These are phyloP conservation scores for Sardina pilchardus DNA, from an alignment of 2,113 vertebrate species.

Conservation along the genomic window DNA sequence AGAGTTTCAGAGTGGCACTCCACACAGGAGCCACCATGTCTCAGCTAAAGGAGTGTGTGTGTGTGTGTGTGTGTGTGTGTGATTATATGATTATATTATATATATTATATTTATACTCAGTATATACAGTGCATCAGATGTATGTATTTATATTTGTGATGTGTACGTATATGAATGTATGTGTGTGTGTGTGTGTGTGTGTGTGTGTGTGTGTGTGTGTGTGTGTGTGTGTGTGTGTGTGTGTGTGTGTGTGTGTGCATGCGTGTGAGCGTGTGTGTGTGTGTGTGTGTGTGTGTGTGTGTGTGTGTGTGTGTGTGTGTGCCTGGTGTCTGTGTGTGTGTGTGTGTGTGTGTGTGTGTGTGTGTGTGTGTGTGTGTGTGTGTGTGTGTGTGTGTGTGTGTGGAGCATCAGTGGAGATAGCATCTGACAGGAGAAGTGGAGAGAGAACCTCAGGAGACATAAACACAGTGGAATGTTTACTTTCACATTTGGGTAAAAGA, in stretches of 20 bases:
- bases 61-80: background rate
- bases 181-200: background rate
- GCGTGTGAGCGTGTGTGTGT: background rate
- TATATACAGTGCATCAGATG: no score
- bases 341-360: background rate
- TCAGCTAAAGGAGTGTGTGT: background rate
- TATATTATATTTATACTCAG: no score
- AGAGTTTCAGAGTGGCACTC: no score
- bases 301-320: background rate
- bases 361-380: background rate
- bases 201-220: no score
- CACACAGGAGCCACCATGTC: no score
- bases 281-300: background rate
- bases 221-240: no score
- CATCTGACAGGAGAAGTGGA: no score
- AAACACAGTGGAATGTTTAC: background rate
- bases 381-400: background rate
- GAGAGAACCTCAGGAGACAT: background rate
- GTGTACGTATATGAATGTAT: no score
- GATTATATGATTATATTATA: background rate
- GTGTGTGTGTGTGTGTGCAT: background rate
- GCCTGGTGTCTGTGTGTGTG: background rate
- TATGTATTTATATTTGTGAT: no score
- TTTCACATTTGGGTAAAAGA: background rate
- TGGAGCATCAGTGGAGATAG: background rate